Conservation (phyloP, 2,113 vertebrate genomes). For the Cynopterus brachyotis region DNA sequence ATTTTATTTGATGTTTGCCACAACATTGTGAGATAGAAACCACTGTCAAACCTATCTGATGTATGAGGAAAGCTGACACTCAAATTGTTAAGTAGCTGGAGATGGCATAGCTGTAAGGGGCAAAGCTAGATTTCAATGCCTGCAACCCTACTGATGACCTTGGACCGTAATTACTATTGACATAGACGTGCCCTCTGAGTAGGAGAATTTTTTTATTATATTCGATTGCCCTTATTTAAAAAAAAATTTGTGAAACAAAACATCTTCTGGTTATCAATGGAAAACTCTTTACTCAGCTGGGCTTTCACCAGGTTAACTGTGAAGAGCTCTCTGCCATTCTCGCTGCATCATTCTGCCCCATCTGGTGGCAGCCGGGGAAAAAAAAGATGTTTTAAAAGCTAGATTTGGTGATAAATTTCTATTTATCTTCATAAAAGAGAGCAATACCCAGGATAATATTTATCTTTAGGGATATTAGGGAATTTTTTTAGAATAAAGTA, state of each 20-base stretch:
- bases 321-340: not conserved
- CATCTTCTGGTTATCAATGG: not conserved
- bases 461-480: not conserved
- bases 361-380: not conserved
- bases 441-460: not conserved
- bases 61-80: not conserved
- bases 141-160: not conserved
- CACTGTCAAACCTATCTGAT: not conserved
- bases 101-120: not conserved
- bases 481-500: not conserved
- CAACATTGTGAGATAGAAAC: not conserved
- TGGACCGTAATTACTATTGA: not conserved
- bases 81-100: not conserved
- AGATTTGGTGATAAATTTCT: not conserved
- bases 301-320: not conserved
- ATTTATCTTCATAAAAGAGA: not conserved
- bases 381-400: not conserved
- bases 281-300: not conserved
- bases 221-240: not conserved
- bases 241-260: not conserved
- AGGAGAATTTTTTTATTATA: conserved; percentile 5
- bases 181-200: not conserved
- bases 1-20: not conserved
- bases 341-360: not conserved
- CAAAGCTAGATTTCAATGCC: not conserved